phyloP scores from a whole-genome alignment of 2,888 invertebrate genomes.

The Aphidoletes aphidimyza region DNA sequence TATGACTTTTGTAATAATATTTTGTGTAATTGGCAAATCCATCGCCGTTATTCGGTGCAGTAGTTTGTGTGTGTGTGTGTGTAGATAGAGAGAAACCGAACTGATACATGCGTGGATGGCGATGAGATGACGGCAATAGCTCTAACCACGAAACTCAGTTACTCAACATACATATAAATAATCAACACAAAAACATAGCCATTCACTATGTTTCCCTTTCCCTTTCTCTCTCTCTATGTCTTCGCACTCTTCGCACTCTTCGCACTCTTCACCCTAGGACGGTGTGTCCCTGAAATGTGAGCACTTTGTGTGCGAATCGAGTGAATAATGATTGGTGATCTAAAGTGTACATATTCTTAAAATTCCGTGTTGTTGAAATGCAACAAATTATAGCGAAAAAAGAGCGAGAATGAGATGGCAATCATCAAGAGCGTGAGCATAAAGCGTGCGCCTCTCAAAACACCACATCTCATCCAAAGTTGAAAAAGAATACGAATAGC shows the following conservation, averaged over 20 bases:
- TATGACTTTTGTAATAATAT: constrained; percentile 21
- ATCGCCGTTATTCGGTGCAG: too few species aligned
- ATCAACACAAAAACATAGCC: not conserved
- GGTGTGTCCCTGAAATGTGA: too few species aligned
- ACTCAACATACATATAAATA: not conserved
- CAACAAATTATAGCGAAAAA: not conserved
- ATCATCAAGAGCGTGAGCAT: not conserved
- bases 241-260: too few species aligned
- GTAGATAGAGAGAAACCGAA: too few species aligned
- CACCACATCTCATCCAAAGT: not conserved
- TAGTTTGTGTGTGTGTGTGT: too few species aligned
- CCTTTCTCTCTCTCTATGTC: not conserved
- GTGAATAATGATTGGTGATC: constrained; percentile 6
- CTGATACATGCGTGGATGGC: not conserved
- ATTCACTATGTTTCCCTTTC: not conserved
- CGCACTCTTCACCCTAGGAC: too few species aligned
- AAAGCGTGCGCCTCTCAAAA: not conserved
- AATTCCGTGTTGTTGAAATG: not conserved
- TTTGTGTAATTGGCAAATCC: not conserved
- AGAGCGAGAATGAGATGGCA: not conserved
- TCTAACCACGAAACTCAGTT: not conserved
- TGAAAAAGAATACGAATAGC: not conserved
- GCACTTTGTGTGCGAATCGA: not conserved
- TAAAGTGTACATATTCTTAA: not conserved
- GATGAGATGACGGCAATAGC: not conserved